These are phyloP conservation scores for Apteryx mantelli DNA, from an alignment of 2,113 vertebrate genomes.

Conservation along the genomic window DNA sequence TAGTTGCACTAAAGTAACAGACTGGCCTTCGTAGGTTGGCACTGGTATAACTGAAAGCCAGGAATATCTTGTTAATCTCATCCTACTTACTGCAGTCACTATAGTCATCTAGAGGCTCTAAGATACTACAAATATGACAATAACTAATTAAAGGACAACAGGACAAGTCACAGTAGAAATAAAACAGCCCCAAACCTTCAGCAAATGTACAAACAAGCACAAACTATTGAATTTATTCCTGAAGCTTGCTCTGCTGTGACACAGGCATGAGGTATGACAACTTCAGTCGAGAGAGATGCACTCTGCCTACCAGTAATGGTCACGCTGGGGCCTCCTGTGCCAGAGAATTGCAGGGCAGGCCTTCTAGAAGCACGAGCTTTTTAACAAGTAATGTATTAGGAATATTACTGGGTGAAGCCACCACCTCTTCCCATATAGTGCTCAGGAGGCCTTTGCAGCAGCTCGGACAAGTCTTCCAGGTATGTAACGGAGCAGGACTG, in stretches of 20 bases:
- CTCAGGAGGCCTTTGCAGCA: background rate
- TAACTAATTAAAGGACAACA: constrained; percentile 3
- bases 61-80: constrained; percentile 6
- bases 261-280: background rate
- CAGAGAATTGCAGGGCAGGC: background rate
- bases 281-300: background rate
- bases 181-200: background rate
- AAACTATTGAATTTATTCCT: background rate
- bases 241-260: background rate
- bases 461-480: background rate
- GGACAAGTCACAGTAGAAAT: background rate
- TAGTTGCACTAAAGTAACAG: constrained; percentile 1
- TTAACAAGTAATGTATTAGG: background rate
- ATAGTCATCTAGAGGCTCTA: background rate
- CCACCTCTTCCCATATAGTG: no score
- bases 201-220: background rate
- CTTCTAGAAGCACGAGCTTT: background rate
- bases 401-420: no score
- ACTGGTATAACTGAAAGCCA: background rate
- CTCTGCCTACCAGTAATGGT: fast-evolving
- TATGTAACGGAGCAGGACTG: no score
- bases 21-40: background rate
- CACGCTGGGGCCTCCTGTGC: background rate
- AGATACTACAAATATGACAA: background rate
- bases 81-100: background rate